Conservation (phyloP, 2,888 invertebrate genomes). For the Alviniconcha strummeri region DNA sequence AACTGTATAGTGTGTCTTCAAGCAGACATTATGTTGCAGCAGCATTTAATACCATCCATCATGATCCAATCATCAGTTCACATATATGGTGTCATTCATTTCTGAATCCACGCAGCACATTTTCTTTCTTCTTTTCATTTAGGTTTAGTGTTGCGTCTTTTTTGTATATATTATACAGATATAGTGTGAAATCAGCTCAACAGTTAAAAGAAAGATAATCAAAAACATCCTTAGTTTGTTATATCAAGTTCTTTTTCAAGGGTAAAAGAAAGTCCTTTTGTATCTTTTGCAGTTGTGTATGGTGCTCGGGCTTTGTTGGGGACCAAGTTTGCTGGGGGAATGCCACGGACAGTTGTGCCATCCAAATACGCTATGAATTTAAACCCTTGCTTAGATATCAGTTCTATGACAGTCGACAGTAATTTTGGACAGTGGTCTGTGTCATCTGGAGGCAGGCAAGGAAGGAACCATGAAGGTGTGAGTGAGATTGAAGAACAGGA, state of each 20-base stretch:
- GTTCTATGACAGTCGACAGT: not conserved
- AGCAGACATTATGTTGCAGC: no score
- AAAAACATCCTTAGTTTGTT: no score
- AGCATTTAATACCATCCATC: no score
- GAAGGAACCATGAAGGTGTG: not conserved
- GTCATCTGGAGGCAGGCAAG: not conserved
- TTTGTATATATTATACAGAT: no score
- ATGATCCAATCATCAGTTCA: no score
- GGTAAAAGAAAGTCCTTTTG: slow-evolving; percentile 14
- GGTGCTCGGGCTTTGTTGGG: slow-evolving; percentile 20
- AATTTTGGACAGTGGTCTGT: not conserved
- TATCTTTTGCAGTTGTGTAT: slow-evolving; percentile 24
- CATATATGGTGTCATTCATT: no score
- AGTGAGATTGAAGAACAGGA: slow-evolving; percentile 23
- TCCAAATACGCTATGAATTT: slow-evolving; percentile 2
- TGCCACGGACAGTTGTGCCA: slow-evolving; percentile 2
- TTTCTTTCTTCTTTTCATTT: no score
- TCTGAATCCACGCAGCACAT: no score
- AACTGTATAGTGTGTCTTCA: no score
- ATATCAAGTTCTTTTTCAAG: not conserved
- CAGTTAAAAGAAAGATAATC: no score
- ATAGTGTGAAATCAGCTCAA: no score
- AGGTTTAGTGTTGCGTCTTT: no score
- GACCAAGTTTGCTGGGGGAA: not conserved
- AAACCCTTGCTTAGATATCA: not conserved